A percentile compares a stretch with the other conserved stretches of the same genome.
Conservation (phyloP, 2,888 invertebrate species). For the Iphiclides podalirius region DNA sequence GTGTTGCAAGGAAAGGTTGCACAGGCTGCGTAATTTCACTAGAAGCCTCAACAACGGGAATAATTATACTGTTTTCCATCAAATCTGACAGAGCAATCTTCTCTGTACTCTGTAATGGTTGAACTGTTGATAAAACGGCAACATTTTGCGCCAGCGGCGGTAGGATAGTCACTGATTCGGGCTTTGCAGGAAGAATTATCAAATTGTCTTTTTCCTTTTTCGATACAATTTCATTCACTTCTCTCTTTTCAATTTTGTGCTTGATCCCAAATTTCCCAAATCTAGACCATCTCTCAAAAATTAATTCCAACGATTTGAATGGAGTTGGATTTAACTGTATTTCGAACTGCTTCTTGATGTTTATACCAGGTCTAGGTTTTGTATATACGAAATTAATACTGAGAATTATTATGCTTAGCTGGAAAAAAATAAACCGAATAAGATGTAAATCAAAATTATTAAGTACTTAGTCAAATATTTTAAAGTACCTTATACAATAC, state of each 20-base stretch:
- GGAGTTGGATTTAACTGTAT: slow-evolving; percentile 30
- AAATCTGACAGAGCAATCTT: slow-evolving; percentile 1
- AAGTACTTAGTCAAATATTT: neutral
- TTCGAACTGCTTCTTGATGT: slow-evolving; percentile 45
- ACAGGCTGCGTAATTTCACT: slow-evolving; percentile 6
- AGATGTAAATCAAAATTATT: neutral
- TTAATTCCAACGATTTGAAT: slow-evolving; percentile 18
- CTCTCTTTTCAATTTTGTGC: slow-evolving; percentile 17
- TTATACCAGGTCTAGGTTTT: slow-evolving; percentile 31
- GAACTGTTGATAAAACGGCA: slow-evolving; percentile 9
- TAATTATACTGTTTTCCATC: slow-evolving; percentile 12
- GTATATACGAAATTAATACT: slow-evolving; percentile 26
- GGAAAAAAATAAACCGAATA: slow-evolving; percentile 26
- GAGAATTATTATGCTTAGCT: slow-evolving; percentile 33
- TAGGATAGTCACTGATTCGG: neutral
- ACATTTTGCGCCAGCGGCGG: slow-evolving; percentile 3
- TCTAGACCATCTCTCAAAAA: slow-evolving; percentile 19
- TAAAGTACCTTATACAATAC: slow-evolving; percentile 5
- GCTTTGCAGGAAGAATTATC: slow-evolving; percentile 7
- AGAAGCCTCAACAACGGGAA: slow-evolving; percentile 17
- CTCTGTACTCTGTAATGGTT: slow-evolving; percentile 3
- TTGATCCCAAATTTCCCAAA: slow-evolving; percentile 21
- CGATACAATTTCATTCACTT: neutral
- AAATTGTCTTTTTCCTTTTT: slow-evolving; percentile 4
- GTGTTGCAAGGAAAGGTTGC: slow-evolving; percentile 5